Conservation (phyloP, 2,113 vertebrate genomes). For the Tapirus terrestris region DNA sequence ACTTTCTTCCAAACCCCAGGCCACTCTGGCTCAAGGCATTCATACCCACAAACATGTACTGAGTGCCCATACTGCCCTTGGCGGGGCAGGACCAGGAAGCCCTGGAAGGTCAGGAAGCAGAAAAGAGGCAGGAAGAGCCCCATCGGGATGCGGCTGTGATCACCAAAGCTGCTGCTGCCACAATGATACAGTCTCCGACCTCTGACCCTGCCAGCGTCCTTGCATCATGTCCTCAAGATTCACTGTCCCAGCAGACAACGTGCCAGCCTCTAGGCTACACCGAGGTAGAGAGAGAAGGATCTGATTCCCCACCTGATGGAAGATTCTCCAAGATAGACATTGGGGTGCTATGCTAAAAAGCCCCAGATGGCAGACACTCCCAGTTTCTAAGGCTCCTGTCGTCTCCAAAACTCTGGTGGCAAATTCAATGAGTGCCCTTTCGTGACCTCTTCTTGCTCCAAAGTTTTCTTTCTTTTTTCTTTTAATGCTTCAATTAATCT, state of each 20-base stretch:
- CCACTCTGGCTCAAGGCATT: not conserved
- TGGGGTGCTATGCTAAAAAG: rapidly evolving
- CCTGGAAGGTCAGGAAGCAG: not conserved
- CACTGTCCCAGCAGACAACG: too few relatives aligned
- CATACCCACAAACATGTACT: not conserved
- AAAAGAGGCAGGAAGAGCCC: not conserved
- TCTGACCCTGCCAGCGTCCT: not conserved
- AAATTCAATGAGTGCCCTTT: not conserved
- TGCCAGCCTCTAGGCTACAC: not conserved
- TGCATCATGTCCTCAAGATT: not conserved
- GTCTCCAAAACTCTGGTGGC: not conserved
- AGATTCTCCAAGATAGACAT: not conserved
- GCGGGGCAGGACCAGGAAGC: not conserved
- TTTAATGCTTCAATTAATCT: conserved; percentile 22
- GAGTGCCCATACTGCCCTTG: not conserved
- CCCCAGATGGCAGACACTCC: not conserved
- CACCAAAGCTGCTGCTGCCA: not conserved
- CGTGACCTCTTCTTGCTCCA: not conserved
- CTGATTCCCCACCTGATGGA: not conserved
- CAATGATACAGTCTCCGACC: not conserved
- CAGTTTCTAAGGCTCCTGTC: too few relatives aligned
- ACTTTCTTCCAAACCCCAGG: not conserved
- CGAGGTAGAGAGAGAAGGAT: not conserved
- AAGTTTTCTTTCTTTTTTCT: not conserved
- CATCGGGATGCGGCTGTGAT: not conserved